Evolutionary conservation across 2,797 vertebrate species (phyloP).

Genomic region (Emys orbicularis): DNA sequence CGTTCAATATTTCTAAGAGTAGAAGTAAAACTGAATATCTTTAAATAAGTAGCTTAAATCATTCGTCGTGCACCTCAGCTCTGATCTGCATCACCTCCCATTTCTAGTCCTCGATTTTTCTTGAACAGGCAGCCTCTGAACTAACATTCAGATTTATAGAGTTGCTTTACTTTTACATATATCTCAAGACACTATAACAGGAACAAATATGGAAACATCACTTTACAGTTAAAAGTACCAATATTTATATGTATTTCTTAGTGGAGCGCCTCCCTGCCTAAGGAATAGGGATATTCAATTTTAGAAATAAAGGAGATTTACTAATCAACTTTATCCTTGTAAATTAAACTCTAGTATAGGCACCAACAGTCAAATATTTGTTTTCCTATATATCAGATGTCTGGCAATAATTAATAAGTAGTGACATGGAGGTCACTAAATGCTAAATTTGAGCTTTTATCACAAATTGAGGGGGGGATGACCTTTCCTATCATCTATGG

Average conservation of each 20-base stretch:
- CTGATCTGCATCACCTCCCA: neutral
- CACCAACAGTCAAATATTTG: neutral
- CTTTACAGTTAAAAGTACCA: neutral
- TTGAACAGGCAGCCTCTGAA: neutral
- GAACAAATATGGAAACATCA: neutral
- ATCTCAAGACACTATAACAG: neutral
- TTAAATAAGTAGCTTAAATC: neutral
- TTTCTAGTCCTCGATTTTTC: neutral
- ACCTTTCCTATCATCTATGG: conserved; percentile 19
- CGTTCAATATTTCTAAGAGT: neutral
- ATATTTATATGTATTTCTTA: neutral
- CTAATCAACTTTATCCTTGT: neutral
- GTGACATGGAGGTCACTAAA: conserved; percentile 14
- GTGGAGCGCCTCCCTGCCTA: neutral
- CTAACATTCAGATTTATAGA: neutral
- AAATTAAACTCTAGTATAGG: neutral
- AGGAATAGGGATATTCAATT: neutral
- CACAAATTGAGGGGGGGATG: conserved; percentile 13
- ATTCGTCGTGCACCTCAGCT: neutral
- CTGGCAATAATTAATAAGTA: conserved; percentile 8
- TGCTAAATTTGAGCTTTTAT: neutral
- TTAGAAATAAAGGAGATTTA: neutral
- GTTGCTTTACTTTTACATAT: neutral
- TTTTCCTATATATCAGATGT: neutral
- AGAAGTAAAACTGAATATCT: neutral